Evolutionary conservation across 2,113 vertebrate species (phyloP).

Genomic region (Gavialis gangeticus): DNA sequence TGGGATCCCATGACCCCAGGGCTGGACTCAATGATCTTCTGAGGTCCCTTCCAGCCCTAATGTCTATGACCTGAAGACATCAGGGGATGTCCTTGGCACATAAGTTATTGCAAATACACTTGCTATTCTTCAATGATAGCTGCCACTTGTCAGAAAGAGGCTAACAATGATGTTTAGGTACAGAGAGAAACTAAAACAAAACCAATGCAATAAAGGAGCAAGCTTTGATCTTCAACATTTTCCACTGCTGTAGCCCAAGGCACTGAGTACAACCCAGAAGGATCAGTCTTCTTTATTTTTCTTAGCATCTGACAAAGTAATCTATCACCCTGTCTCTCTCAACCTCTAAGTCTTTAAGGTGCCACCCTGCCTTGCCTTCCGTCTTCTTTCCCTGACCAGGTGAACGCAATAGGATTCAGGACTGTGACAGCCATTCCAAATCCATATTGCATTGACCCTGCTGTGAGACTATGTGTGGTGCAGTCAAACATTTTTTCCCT

Average conservation of each 20-base stretch:
- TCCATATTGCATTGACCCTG: neutral
- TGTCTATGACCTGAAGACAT: neutral
- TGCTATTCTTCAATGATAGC: neutral
- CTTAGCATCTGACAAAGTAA: too few relatives aligned
- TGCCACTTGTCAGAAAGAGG: neutral
- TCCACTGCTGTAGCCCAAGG: neutral
- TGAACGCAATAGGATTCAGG: neutral
- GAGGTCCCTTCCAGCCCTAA: too few relatives aligned
- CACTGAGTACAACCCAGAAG: neutral
- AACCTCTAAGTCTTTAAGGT: too few relatives aligned
- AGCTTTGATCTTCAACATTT: neutral
- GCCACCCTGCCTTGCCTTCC: too few relatives aligned
- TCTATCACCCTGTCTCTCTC: too few relatives aligned
- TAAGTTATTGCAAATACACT: slow-evolving; percentile 4
- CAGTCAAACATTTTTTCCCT: neutral
- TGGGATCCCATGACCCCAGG: too few relatives aligned
- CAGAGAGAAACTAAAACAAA: neutral
- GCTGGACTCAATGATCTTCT: too few relatives aligned
- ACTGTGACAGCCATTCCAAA: neutral
- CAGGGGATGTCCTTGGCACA: neutral
- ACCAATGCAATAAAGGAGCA: neutral
- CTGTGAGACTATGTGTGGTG: neutral
- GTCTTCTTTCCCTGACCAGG: neutral
- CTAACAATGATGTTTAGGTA: neutral
- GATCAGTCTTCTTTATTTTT: too few relatives aligned